A percentile compares a stretch with the other conserved stretches of the same genome.
These are phyloP conservation scores for Grus americana DNA, from an alignment of 2,113 vertebrate genomes.

Conservation along the genomic window DNA sequence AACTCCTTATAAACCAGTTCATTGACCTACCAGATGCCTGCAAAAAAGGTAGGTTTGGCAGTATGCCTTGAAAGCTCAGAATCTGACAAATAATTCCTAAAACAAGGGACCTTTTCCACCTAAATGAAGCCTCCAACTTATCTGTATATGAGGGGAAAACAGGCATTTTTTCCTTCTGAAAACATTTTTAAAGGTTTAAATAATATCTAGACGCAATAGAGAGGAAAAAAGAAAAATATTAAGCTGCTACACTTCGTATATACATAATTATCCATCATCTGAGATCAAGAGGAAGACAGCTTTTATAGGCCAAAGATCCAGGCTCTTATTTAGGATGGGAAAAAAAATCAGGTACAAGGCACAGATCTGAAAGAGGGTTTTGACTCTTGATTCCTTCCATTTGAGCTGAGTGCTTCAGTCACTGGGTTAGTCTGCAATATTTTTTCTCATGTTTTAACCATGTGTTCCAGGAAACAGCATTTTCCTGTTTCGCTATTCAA, in stretches of 20 bases:
- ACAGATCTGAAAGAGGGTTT: neutral
- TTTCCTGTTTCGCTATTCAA: neutral
- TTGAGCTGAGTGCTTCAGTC: neutral
- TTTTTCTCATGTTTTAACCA: neutral
- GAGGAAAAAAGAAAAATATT: neutral
- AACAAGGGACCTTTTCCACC: neutral
- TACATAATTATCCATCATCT: neutral
- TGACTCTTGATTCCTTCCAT: neutral
- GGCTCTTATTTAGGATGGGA: neutral
- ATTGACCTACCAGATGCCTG: constrained; percentile 15
- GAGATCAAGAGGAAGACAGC: neutral
- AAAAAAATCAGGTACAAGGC: neutral
- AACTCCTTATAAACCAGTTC: constrained; percentile 53
- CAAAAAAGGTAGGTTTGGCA: constrained; percentile 33
- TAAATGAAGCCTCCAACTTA: neutral
- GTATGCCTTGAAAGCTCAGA: neutral
- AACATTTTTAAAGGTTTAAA: neutral
- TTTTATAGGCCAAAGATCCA: neutral
- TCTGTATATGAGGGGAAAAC: neutral
- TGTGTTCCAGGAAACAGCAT: neutral
- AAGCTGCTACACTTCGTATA: neutral
- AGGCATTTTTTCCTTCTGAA: neutral
- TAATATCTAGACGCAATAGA: neutral
- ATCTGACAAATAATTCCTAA: constrained; percentile 4
- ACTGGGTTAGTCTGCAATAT: neutral